These are phyloP conservation scores for Zaprionus ornatus DNA, from an alignment of 1,140 invertebrate genomes.

Conservation along the genomic window DNA sequence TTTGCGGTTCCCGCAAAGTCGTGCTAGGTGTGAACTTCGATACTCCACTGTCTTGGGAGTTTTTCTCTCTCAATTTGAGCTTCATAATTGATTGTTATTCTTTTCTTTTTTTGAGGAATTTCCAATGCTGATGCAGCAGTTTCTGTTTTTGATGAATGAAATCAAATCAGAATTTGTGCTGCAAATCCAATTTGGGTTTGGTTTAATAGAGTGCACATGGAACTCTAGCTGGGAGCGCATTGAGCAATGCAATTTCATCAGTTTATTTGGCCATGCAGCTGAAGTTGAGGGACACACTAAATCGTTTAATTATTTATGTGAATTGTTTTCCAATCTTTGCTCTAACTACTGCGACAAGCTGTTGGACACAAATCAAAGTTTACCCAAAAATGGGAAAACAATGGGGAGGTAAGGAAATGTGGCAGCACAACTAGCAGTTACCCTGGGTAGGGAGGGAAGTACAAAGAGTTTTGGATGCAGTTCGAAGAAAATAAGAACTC, in stretches of 20 bases:
- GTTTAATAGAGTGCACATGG: background rate
- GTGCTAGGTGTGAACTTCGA: slow-evolving; percentile 36
- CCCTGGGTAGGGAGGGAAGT: background rate
- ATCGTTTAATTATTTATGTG: slow-evolving; percentile 44
- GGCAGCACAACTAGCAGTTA: background rate
- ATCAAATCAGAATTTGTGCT: slow-evolving; percentile 21
- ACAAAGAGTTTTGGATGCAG: background rate
- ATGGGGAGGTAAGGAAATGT: background rate
- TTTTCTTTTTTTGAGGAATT: slow-evolving; percentile 11
- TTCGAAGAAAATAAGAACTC: background rate
- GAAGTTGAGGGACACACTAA: slow-evolving; percentile 12
- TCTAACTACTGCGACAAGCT: slow-evolving; percentile 18
- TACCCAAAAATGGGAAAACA: background rate
- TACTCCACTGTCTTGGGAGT: background rate
- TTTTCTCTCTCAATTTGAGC: slow-evolving; percentile 21
- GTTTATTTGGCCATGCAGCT: slow-evolving; percentile 14
- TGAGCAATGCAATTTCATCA: slow-evolving; percentile 18
- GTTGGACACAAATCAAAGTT: slow-evolving; percentile 26
- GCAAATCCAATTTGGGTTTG: slow-evolving; percentile 20
- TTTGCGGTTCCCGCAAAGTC: background rate
- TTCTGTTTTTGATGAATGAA: slow-evolving; percentile 27
- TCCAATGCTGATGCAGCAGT: slow-evolving; percentile 34
- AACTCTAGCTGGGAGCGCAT: background rate
- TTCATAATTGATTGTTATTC: slow-evolving; percentile 47
- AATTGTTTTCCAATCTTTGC: slow-evolving; percentile 20